A percentile compares a stretch with the other conserved stretches of the same genome.
These are phyloP conservation scores for Trachelus stipa DNA, from an alignment of 2,888 invertebrate species.

Conservation along the genomic window DNA sequence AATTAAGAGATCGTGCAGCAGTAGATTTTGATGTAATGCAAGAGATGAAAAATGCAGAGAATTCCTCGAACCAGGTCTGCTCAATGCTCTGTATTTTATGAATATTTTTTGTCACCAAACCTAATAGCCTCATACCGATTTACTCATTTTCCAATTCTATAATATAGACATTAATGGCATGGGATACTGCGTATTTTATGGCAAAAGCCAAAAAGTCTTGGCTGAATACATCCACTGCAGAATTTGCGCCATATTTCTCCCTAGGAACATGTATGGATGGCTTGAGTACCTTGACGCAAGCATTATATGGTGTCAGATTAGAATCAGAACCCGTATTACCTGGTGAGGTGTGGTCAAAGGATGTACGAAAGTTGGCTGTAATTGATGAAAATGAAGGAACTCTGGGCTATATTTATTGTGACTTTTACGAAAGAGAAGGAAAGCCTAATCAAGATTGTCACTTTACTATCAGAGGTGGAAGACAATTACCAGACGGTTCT, in stretches of 20 bases:
- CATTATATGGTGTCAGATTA: conserved; percentile 84
- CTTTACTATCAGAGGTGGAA: conserved; percentile 97
- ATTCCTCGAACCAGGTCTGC: conserved; percentile 34
- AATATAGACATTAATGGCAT: conserved; percentile 67
- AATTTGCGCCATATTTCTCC: conserved; percentile 88
- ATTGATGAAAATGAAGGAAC: conserved; percentile 83
- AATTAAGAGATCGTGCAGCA: conserved; percentile 77
- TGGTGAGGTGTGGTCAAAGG: conserved; percentile 89
- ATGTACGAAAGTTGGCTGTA: conserved; percentile 94
- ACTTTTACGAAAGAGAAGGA: conserved; percentile 90
- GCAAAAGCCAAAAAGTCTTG: conserved; percentile 79
- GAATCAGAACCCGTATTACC: conserved; percentile 73
- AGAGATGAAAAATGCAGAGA: conserved; percentile 74
- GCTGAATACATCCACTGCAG: conserved; percentile 77
- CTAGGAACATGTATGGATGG: conserved; percentile 98
- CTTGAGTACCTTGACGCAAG: conserved; percentile 86
- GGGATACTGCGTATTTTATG: conserved; percentile 92
- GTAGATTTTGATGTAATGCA: conserved; percentile 83
- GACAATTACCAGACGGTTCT: conserved; percentile 78
- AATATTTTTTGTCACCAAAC: too few relatives aligned
- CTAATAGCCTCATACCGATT: too few relatives aligned
- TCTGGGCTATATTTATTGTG: conserved; percentile 96
- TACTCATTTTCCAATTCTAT: too few relatives aligned
- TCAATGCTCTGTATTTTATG: conserved; percentile 66
- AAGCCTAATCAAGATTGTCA: conserved; percentile 99